Conservation (phyloP, 2,797 vertebrate genomes). For the Tadarida brasiliensis region DNA sequence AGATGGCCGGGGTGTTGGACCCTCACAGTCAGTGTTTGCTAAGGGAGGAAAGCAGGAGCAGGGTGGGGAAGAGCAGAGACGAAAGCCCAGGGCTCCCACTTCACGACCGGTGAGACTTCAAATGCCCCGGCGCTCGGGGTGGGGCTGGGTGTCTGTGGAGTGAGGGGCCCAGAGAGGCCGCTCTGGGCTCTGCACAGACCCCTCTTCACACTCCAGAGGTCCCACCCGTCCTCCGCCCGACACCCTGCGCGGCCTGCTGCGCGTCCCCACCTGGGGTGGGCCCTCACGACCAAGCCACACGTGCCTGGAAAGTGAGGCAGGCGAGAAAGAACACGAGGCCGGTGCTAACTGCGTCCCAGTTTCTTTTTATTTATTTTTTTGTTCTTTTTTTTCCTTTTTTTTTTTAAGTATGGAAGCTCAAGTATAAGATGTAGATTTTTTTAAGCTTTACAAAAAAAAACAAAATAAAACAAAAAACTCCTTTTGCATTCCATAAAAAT, state of each 20-base stretch:
- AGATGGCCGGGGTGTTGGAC: accelerated
- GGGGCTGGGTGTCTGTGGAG: accelerated
- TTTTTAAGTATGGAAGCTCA: constrained; percentile 90
- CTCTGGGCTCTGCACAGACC: background rate
- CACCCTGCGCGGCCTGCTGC: accelerated
- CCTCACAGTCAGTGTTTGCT: background rate
- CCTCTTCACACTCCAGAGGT: accelerated
- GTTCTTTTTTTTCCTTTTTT: constrained; percentile 59
- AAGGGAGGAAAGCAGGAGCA: background rate
- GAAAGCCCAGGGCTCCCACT: too few relatives aligned
- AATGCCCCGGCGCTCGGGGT: accelerated
- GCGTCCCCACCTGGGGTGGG: background rate
- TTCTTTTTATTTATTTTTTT: constrained; percentile 83
- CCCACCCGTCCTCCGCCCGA: background rate
- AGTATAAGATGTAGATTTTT: constrained; percentile 89
- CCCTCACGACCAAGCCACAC: accelerated
- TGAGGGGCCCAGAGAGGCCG: background rate
- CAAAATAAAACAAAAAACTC: constrained; percentile 84
- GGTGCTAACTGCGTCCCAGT: constrained; percentile 75
- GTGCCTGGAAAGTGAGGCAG: accelerated
- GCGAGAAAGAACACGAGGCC: constrained; percentile 70
- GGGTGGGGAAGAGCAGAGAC: too few relatives aligned
- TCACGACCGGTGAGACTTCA: accelerated
- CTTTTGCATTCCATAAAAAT: constrained; percentile 90
- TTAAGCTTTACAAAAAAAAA: constrained; percentile 92